A percentile compares a stretch with the other conserved stretches of the same genome.
These are phyloP conservation scores for Bombus pyrosoma DNA, from an alignment of 1,140 invertebrate genomes.

Conservation along the genomic window DNA sequence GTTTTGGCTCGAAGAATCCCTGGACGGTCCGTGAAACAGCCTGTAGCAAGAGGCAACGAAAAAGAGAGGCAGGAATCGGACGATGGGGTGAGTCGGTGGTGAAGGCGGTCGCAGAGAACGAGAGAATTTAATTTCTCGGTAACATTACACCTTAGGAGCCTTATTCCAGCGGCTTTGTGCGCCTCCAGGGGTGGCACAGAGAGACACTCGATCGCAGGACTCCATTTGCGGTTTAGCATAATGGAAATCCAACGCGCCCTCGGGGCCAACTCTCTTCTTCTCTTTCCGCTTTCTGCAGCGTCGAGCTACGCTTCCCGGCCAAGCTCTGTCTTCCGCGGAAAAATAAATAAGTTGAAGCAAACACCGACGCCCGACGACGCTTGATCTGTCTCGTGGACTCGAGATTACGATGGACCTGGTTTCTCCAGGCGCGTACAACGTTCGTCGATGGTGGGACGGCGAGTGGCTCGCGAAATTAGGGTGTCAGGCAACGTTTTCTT, in stretches of 20 bases:
- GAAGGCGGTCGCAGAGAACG: constrained; percentile 50
- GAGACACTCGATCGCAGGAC: constrained; percentile 82
- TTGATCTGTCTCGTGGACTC: background rate
- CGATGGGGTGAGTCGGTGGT: constrained; percentile 27
- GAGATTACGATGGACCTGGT: background rate
- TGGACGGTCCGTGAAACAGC: background rate
- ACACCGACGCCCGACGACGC: constrained; percentile 16
- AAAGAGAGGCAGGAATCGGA: constrained; percentile 16
- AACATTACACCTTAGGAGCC: constrained; percentile 81
- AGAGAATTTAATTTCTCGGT: constrained; percentile 81
- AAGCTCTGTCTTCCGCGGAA: constrained; percentile 36
- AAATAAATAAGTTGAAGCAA: constrained; percentile 61
- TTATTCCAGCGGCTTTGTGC: constrained; percentile 75
- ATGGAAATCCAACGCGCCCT: constrained; percentile 81
- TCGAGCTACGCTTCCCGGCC: constrained; percentile 41
- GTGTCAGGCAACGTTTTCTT: background rate
- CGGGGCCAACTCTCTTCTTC: constrained; percentile 63
- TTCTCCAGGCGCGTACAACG: background rate
- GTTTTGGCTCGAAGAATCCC: background rate
- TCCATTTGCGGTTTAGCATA: constrained; percentile 83
- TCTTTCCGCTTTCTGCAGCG: constrained; percentile 47
- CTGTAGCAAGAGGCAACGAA: background rate
- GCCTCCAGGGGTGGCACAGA: constrained; percentile 66
- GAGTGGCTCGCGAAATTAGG: background rate
- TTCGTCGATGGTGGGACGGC: background rate